Percentiles rank a stretch among this genome's conserved stretches.
Conservation (phyloP, 2,113 vertebrate species). For the Delphinapterus leucas region DNA sequence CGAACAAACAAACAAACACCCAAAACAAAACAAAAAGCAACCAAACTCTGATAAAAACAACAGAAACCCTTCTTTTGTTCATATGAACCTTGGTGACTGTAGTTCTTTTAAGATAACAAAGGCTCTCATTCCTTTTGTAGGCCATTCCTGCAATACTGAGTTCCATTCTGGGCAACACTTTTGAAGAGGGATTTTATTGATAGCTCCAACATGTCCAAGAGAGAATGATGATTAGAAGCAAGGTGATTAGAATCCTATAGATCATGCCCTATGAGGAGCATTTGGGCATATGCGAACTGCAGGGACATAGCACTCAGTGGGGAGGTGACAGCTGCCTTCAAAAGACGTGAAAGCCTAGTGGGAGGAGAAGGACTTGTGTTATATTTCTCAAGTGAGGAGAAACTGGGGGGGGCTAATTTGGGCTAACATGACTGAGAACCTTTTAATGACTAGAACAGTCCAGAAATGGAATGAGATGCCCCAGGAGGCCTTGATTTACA, state of each 20-base stretch:
- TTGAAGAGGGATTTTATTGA: slow-evolving; percentile 31
- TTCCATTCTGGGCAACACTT: neutral
- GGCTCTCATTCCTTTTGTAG: neutral
- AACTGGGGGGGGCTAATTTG: slow-evolving; percentile 57
- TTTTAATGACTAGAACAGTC: slow-evolving; percentile 47
- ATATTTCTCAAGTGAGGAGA: neutral
- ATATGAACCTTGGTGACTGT: neutral
- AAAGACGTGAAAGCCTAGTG: slow-evolving; percentile 23
- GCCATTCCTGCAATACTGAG: neutral
- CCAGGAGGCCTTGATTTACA: slow-evolving; percentile 56
- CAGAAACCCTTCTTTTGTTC: neutral
- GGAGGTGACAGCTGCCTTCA: slow-evolving; percentile 51
- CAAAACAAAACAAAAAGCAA: neutral
- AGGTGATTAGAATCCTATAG: neutral
- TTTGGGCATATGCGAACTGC: slow-evolving; percentile 22
- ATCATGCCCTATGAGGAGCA: neutral
- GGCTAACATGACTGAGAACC: slow-evolving; percentile 22
- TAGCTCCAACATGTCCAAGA: neutral
- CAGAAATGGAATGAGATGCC: slow-evolving; percentile 46
- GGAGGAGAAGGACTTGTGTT: slow-evolving; percentile 8
- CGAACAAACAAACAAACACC: neutral
- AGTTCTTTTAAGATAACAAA: neutral
- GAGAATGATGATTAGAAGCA: neutral
- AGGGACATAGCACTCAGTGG: neutral
- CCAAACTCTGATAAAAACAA: neutral